phyloP scores from a whole-genome alignment of 23 tunicate genomes.

The Botrylloides violaceus region DNA sequence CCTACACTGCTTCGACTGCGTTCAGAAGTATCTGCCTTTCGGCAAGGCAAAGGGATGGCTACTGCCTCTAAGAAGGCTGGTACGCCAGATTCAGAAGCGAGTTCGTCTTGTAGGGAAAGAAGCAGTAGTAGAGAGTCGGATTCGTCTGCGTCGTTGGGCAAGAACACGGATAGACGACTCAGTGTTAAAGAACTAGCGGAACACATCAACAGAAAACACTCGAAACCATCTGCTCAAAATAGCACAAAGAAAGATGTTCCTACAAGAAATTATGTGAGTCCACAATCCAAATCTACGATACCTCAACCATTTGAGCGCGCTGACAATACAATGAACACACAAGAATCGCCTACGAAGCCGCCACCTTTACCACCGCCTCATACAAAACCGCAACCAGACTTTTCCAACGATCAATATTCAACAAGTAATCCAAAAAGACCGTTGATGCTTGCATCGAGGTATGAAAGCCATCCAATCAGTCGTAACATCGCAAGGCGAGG shows the following conservation, averaged over 20 bases:
- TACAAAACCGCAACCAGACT: not conserved
- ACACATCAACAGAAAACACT: slow-evolving; percentile 67
- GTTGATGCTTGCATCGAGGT: slow-evolving; percentile 17
- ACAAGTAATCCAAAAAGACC: slow-evolving; percentile 1
- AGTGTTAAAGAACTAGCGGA: slow-evolving; percentile 84
- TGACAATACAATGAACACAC: not conserved
- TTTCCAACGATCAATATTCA: not conserved
- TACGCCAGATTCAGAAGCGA: slow-evolving; percentile 22
- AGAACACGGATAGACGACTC: slow-evolving; percentile 51
- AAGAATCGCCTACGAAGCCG: not conserved
- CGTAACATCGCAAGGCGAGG: slow-evolving; percentile 63
- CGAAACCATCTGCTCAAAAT: slow-evolving; percentile 14
- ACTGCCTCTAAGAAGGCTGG: not conserved
- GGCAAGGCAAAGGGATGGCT: slow-evolving; percentile 10
- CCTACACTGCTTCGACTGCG: slow-evolving; percentile 68
- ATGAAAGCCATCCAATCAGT: slow-evolving; percentile 27
- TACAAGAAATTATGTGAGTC: not conserved
- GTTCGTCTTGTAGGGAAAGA: slow-evolving; percentile 50
- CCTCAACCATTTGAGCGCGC: not conserved
- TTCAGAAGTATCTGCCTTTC: slow-evolving; percentile 77
- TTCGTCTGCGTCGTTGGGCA: slow-evolving; percentile 63
- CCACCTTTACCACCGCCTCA: not conserved
- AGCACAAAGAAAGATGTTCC: slow-evolving; percentile 15
- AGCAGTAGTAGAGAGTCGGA: slow-evolving; percentile 84
- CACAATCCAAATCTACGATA: not conserved